Percentiles rank a stretch among this genome's conserved stretches.
Evolutionary conservation across 2,113 vertebrate species (phyloP).

Genomic region (Rhea pennata): DNA sequence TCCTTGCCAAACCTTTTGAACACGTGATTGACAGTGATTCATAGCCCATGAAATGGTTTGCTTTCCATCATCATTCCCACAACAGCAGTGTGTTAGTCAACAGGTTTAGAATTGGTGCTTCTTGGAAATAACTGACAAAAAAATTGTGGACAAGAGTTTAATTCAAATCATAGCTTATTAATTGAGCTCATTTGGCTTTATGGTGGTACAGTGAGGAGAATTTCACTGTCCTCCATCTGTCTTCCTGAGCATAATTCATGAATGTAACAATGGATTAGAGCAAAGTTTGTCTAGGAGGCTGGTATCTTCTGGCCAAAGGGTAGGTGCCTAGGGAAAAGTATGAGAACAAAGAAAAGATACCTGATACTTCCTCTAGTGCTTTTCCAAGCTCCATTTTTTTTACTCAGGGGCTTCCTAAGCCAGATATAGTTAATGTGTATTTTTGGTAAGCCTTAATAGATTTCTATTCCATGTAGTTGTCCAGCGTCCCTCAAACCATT

Average conservation of each 20-base stretch:
- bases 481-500: neutral
- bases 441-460: neutral
- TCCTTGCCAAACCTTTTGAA: neutral
- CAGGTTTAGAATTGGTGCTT: neutral
- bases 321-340: neutral
- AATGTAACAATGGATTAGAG: neutral
- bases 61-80: neutral
- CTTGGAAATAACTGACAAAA: neutral
- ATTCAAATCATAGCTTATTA: neutral
- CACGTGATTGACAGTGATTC: neutral
- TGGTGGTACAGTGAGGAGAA: neutral
- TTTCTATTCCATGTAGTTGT: neutral
- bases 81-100: neutral
- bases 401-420: neutral
- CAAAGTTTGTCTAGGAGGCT: neutral
- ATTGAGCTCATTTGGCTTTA: neutral
- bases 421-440: neutral
- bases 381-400: neutral
- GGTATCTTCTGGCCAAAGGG: neutral
- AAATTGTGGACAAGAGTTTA: neutral
- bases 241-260: neutral
- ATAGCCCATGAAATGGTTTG: neutral
- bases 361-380: neutral
- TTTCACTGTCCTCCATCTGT: neutral
- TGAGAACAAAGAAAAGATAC: neutral